Base-by-base conservation (phyloP, 2,113 vertebrate genomes). In the Eulemur rufifrons region DNA sequence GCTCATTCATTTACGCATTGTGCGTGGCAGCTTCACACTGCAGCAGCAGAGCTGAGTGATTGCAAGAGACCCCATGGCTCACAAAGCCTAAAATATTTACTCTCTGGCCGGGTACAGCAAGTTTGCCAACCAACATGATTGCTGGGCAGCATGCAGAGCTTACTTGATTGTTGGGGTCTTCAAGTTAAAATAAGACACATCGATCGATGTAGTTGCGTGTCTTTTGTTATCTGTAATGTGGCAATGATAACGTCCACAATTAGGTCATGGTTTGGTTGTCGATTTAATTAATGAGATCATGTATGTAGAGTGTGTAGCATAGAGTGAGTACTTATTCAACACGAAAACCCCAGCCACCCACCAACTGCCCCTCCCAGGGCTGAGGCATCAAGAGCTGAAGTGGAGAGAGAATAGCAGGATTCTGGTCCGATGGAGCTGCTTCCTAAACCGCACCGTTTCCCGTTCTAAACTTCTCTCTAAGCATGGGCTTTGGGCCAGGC, bases 1-100 rank as follows among this genome's bases (percentile, higher is more conserved):
- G 1, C 12, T 64, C 3, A 7, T 47, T 52, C 66, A 82, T 68
- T 34, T 18, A 14, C 14, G 15, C 2, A 25, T 7, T 34, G 27
- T 39, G 37, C n/a, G 0, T 8, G 17, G 69, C 23, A 27, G 50
- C 39, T 45, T 42, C 25, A 14, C 45, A 54, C 5, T 6, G 42
- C 0, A 64, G 32, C 23, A 1, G 32, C 50, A 34, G 25, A 61
- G 47, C 10, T 74, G 13, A 80, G 18, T 74, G 3, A 39, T 11
- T 80, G 21, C 9, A 3, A 87, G 25, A 69, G n/a, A 47, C 4
- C 0, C 1, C 11, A 11, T 2, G 18, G 32, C 1, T 45, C 34
- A 68, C 54, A 23, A 39, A 66, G 6, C 54, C 59, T 81, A 45
- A 76, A 68, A 63, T 42, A 78, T 42, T 91, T 56, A 68, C 47